Evolutionary conservation across 1,140 invertebrate species (phyloP), one percentile per base, ranked within the genome.

Genomic region (Trichonephila clavipes): DNA sequence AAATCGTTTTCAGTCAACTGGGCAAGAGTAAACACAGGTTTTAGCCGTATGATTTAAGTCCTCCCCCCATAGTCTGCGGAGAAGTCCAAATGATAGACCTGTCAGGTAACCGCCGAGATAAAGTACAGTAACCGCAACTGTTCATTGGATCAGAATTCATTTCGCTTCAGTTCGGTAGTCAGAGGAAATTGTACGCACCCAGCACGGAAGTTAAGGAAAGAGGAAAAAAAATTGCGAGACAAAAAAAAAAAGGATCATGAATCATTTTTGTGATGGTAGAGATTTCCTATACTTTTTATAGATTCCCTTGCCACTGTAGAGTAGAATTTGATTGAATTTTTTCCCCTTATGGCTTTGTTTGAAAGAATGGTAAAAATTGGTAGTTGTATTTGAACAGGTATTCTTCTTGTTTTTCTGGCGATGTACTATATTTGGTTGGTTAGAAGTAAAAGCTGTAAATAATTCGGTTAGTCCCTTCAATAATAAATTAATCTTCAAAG

Each of bases 91-190:
- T 90, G 69, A 90, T 90, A 90, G 88, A 40, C 12, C 69, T 90
- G 88, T 90, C 88, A 82, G 66, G 44, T 34, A 59, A 72, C 44
- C 58, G 69, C 69, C 44, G 69, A 90, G 88, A 90, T 90, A 90
- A 90, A 90, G 69, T 90, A 40, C 59, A 19, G 69, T 90, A 59
- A 62, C 88, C 88, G 58, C 88, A 89, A 90, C 88, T 90, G 88
- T 69, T 90, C 88, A 90, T 90, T 90, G 72, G 58, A 34, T 90
- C 51, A 61, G 88, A 61, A 82, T 82, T 28, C 69, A 90, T 82
- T 61, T 82, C 69, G 69, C 66, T 82, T 90, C 69, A 81, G 59
- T 88, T 88, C 72, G 69, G 69, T 90, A 82, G 88, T 61, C 69
- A 19, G n/a, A 82, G 88, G 88, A 90, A 90, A 90, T 90, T 90